Conservation (phyloP, 2,888 invertebrate species). For the Ophioninae sp. region DNA sequence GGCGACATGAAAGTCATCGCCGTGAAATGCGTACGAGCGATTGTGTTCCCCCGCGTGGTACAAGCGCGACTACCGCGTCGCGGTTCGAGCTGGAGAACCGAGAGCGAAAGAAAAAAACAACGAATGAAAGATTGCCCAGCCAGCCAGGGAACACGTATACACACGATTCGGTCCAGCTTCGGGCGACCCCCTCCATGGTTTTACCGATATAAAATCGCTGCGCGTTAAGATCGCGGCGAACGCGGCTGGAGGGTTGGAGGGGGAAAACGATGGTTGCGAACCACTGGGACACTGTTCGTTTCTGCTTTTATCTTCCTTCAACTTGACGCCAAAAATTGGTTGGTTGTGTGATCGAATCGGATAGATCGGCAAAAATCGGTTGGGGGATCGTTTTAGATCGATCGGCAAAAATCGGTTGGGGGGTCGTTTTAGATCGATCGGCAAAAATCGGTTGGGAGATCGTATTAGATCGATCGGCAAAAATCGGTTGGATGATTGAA, state of each 20-base stretch:
- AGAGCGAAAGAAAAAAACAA: constrained; percentile 48
- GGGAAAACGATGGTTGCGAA: constrained; percentile 44
- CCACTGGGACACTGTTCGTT: constrained; percentile 39
- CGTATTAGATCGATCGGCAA: too few species aligned
- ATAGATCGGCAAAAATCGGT: constrained; percentile 19
- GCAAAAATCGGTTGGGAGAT: too few species aligned
- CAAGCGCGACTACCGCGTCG: constrained; percentile 48
- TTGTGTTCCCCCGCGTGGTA: constrained; percentile 68
- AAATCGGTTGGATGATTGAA: constrained; percentile 70
- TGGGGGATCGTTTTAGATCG: constrained; percentile 71
- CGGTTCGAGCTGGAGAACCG: constrained; percentile 43
- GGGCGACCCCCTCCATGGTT: constrained; percentile 30
- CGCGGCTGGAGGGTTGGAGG: not conserved
- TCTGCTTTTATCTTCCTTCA: constrained; percentile 44
- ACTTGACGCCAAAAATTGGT: constrained; percentile 42
- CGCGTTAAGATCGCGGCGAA: constrained; percentile 43
- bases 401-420: too few species aligned
- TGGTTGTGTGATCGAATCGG: constrained; percentile 74
- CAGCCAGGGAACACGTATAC: constrained; percentile 18
- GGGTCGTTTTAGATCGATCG: too few species aligned
- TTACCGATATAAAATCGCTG: constrained; percentile 56
- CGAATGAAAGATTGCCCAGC: constrained; percentile 36
- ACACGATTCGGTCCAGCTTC: constrained; percentile 26
- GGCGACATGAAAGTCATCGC: constrained; percentile 74
- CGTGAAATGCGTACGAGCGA: constrained; percentile 75